These are phyloP conservation scores for Anser cygnoides DNA, from an alignment of 2,113 vertebrate genomes.

Conservation along the genomic window DNA sequence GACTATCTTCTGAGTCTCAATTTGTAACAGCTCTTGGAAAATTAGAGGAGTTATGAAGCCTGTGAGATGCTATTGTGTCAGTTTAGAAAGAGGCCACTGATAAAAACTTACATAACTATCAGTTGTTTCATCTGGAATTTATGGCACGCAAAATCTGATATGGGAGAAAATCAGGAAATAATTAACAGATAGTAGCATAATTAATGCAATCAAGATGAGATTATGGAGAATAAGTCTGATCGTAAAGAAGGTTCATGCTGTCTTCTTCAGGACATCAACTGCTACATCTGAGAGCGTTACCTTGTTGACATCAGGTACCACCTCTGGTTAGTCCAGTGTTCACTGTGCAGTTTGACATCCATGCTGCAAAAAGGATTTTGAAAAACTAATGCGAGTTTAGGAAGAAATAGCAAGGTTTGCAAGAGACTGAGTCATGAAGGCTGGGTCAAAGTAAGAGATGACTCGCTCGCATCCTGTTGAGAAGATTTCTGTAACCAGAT, in stretches of 20 bases:
- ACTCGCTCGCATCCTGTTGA: neutral
- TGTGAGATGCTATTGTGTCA: neutral
- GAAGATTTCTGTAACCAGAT: neutral
- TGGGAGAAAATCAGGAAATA: conserved; percentile 54
- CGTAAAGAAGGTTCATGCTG: neutral
- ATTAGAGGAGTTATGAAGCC: neutral
- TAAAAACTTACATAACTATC: neutral
- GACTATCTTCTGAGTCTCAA: neutral
- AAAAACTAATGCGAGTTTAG: neutral
- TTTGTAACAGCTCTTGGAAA: neutral
- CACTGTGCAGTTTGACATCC: neutral
- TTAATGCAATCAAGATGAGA: conserved; percentile 57
- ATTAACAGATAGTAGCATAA: conserved; percentile 61
- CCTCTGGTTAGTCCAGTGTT: neutral
- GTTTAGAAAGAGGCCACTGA: neutral
- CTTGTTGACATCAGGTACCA: neutral
- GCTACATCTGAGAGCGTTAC: neutral
- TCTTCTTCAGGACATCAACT: conserved; percentile 1
- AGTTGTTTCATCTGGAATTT: conserved; percentile 27
- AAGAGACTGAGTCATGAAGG: neutral
- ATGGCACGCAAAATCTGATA: conserved; percentile 39
- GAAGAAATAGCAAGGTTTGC: neutral
- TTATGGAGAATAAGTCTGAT: conserved; percentile 10
- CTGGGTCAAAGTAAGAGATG: neutral
- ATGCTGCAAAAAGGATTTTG: neutral